phyloP scores from a whole-genome alignment of 2,797 vertebrate genomes.

The Setipinna tenuifilis region DNA sequence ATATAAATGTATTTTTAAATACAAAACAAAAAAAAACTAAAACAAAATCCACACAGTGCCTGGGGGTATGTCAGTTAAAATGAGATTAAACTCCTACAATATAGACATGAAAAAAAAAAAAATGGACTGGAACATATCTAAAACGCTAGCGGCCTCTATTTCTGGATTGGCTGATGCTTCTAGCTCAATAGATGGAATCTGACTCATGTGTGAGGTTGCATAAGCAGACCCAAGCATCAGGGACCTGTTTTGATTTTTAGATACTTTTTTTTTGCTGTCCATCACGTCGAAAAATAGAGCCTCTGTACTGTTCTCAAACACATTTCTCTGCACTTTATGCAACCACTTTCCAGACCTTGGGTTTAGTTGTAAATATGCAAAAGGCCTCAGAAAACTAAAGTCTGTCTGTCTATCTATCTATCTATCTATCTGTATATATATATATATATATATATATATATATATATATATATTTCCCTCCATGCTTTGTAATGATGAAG shows the following conservation, averaged over 20 bases:
- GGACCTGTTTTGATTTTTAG: slow-evolving; percentile 52
- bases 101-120: slow-evolving; percentile 65
- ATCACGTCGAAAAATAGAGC: background rate
- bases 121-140: slow-evolving; percentile 69
- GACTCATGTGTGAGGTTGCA: slow-evolving; percentile 71
- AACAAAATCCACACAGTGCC: slow-evolving; percentile 54
- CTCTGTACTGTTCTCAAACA: background rate
- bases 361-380: background rate
- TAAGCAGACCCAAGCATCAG: slow-evolving; percentile 68
- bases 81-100: slow-evolving; percentile 79
- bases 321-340: background rate
- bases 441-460: too few relatives aligned
- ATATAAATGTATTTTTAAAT: slow-evolving; percentile 34
- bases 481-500: too few relatives aligned
- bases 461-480: too few relatives aligned
- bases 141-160: slow-evolving; percentile 70
- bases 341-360: background rate
- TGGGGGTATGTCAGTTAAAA: slow-evolving; percentile 74
- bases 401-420: too few relatives aligned
- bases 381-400: background rate
- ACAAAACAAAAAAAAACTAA: slow-evolving; percentile 38
- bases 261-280: slow-evolving; percentile 20
- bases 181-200: slow-evolving; percentile 70
- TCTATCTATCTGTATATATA: too few relatives aligned
- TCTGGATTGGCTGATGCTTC: slow-evolving; percentile 62